Evolutionary conservation across 2,888 invertebrate genomes (phyloP), one percentile per base, ranked within the genome.

Genomic region (Pomacea canaliculata): DNA sequence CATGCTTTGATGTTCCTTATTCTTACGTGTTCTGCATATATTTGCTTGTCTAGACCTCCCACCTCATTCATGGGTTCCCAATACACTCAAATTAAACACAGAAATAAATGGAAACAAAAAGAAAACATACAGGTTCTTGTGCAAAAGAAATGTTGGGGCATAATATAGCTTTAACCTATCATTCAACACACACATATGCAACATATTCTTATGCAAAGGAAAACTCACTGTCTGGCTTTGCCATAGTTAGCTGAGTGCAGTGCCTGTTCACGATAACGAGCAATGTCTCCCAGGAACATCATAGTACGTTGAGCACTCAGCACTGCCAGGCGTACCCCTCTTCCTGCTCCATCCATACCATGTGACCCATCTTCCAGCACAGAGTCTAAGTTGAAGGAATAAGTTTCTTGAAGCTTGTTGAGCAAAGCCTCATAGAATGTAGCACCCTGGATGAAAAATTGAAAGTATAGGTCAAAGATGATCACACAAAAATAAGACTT

Each of bases 221-320:
- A 10, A 56, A 79, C 84, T 80, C 78, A 94, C 93, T 94, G 94
- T 86, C 94, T 93, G 48, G 95, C 94, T 89, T 94, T 93, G 80
- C 95, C 95, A 90, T 95, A 97, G 92, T 96, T 96, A 76, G 94
- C 93, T 0, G 95, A 94, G 16, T 95, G 95, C 84, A 94, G 95
- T 66, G 94, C 94, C 91, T 95, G 95, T 89, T 96, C 96, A 89
- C 94, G 94, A 91, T 99, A 99, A 78, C 98, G 93, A 19, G 96
- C 95, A 85, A 99, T 93, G 91, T 99, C 98, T 1, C 99, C 99
- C 85, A 98, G 92, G 88, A 95, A 96, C 71, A 98, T 93, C 84
- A 95, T 95, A 81, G 96, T 92, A 85, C 97, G 96, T 91, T 98
- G 98, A 7, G 95, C 94, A 77, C 96, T 95, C 83, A 96, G 93